A percentile compares a stretch with the other conserved stretches of the same genome.
phyloP scores from a whole-genome alignment of 37 sponge, comb jelly and placozoan species.

The Agelas oroides region DNA sequence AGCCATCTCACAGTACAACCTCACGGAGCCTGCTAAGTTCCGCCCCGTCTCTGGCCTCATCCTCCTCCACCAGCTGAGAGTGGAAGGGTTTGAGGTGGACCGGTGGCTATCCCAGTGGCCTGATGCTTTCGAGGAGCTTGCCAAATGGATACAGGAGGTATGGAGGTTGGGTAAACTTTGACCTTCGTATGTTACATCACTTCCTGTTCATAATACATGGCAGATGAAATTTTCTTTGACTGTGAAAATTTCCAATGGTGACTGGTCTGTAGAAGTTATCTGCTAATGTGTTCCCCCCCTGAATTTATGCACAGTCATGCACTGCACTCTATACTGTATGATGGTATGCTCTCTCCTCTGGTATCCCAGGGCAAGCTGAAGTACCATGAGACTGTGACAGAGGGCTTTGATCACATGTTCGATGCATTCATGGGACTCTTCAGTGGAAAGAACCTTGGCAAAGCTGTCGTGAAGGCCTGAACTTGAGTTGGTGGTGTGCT shows the following conservation, averaged over 20 bases:
- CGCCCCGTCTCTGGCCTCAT: conserved; percentile 27
- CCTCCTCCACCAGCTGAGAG: conserved; percentile 65
- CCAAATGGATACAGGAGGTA: conserved; percentile 83
- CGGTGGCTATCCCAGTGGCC: conserved; percentile 60
- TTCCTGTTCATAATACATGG: too few species aligned
- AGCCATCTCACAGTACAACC: conserved; percentile 81
- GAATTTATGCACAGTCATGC: too few species aligned
- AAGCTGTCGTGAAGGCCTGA: conserved; percentile 81
- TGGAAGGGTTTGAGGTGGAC: conserved; percentile 74
- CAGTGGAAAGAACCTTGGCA: conserved; percentile 67
- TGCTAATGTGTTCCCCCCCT: too few species aligned
- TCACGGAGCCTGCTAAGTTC: not conserved
- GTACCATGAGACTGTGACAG: conserved; percentile 64
- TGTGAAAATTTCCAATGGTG: too few species aligned
- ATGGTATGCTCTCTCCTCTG: too few species aligned
- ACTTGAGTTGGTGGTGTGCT: not conserved
- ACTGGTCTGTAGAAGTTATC: too few species aligned
- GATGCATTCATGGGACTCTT: conserved; percentile 83
- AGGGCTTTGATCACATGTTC: conserved; percentile 84
- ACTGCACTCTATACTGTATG: too few species aligned
- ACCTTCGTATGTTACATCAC: too few species aligned
- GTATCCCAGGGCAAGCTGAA: conserved; percentile 68
- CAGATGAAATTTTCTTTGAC: too few species aligned
- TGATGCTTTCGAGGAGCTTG: conserved; percentile 62
- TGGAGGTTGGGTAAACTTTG: too few species aligned